phyloP scores from a whole-genome alignment of 2,797 vertebrate genomes.

The Microctenopoma steveboyesi region DNA sequence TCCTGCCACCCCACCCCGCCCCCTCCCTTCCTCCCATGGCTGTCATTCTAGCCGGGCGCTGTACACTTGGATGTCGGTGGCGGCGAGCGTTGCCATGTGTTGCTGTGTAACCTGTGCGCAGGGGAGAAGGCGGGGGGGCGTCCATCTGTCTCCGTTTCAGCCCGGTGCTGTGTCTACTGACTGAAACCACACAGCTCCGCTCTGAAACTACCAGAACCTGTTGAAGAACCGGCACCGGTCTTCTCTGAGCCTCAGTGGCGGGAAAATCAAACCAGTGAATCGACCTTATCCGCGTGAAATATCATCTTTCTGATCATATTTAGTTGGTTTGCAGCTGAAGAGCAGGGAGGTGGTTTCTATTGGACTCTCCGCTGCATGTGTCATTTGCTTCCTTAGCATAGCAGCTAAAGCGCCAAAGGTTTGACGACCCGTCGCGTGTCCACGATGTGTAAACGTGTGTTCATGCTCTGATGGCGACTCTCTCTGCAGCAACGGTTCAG shows the following conservation, averaged over 20 bases:
- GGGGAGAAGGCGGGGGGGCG: slow-evolving; percentile 51
- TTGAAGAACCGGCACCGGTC: slow-evolving; percentile 1
- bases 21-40: slow-evolving; percentile 48
- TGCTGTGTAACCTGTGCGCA: slow-evolving; percentile 73
- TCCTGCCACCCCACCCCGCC: neutral
- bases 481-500: slow-evolving; percentile 90
- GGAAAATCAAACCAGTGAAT: too few relatives aligned
- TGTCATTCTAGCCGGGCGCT: slow-evolving; percentile 68
- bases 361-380: too few relatives aligned
- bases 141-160: slow-evolving; percentile 74
- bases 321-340: too few relatives aligned
- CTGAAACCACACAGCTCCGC: slow-evolving; percentile 24
- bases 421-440: too few relatives aligned
- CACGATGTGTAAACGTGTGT: neutral
- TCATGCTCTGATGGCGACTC: neutral
- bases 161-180: slow-evolving; percentile 34
- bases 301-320: too few relatives aligned
- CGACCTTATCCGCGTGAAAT: too few relatives aligned
- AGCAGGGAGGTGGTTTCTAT: too few relatives aligned
- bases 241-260: neutral
- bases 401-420: too few relatives aligned
- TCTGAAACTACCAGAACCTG: slow-evolving; percentile 30
- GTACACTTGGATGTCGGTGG: slow-evolving; percentile 79
- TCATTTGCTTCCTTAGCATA: too few relatives aligned
- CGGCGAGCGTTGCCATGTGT: slow-evolving; percentile 70